Percentiles rank a stretch among this genome's conserved stretches.
Conservation (phyloP, 1,140 invertebrate genomes). For the Tetramorium simillimum region DNA sequence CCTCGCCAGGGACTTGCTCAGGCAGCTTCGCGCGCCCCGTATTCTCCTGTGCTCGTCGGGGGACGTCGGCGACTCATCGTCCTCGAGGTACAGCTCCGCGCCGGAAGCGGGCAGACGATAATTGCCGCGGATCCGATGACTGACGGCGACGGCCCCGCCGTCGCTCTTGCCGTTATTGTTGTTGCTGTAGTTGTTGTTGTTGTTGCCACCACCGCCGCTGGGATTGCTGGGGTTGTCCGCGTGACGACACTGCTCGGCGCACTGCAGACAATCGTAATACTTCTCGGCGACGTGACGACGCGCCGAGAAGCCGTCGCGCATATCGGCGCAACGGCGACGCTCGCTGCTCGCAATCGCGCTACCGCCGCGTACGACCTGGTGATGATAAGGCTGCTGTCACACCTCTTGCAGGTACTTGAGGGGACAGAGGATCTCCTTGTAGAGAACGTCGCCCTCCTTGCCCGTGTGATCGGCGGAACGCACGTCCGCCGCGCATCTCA, state of each 20-base stretch:
- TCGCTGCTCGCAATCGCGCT: constrained; percentile 78
- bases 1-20: constrained; percentile 36
- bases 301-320: constrained; percentile 75
- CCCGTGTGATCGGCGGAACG: constrained; percentile 91
- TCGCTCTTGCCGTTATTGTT: constrained; percentile 39
- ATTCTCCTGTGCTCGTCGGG: constrained; percentile 35
- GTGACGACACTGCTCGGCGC: constrained; percentile 82
- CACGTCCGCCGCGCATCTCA: constrained; percentile 94
- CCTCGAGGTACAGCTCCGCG: constrained; percentile 8
- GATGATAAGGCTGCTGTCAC: constrained; percentile 88
- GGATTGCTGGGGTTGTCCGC: constrained; percentile 73
- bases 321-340: constrained; percentile 68
- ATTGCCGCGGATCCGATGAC: neutral
- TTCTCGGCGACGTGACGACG: constrained; percentile 80
- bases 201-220: constrained; percentile 59
- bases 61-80: constrained; percentile 10
- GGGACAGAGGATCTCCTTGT: constrained; percentile 88
- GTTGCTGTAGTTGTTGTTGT: constrained; percentile 58
- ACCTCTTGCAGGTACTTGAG: constrained; percentile 94
- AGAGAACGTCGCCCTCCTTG: constrained; percentile 90
- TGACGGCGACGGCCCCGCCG: constrained; percentile 34
- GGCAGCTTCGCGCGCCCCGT: constrained; percentile 68
- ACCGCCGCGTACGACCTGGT: constrained; percentile 66
- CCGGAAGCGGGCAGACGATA: neutral
- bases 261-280: constrained; percentile 85